Conservation (phyloP, 1,140 invertebrate genomes). For the Mercenaria mercenaria region DNA sequence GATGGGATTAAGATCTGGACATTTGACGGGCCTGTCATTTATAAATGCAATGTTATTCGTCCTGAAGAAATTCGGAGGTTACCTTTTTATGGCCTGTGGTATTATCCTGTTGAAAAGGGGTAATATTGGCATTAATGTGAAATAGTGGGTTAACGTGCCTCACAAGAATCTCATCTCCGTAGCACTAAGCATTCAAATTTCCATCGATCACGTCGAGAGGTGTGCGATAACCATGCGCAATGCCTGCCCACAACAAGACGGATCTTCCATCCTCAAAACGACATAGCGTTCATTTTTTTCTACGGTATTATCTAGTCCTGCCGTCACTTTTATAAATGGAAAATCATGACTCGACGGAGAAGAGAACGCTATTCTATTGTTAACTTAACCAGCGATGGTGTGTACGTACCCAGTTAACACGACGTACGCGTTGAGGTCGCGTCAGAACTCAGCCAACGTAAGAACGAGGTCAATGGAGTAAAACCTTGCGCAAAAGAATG, state of each 20-base stretch:
- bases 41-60: neutral
- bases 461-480: neutral
- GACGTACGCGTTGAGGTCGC: neutral
- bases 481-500: neutral
- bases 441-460: neutral
- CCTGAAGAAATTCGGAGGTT: neutral
- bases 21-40: neutral
- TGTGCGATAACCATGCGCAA: neutral
- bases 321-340: too few species aligned
- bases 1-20: neutral
- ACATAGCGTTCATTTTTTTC: neutral
- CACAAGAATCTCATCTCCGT: neutral
- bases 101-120: too few species aligned
- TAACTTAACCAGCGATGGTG: neutral
- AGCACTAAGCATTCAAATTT: constrained; percentile 25
- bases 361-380: neutral
- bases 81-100: neutral
- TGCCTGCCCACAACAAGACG: neutral
- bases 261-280: neutral
- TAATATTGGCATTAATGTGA: too few species aligned
- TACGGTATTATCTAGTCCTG: neutral
- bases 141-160: neutral
- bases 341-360: neutral
- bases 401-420: neutral
- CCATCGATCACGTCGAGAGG: neutral